phyloP scores from a whole-genome alignment of 2,888 invertebrate genomes.

The Rhagium mordax region DNA sequence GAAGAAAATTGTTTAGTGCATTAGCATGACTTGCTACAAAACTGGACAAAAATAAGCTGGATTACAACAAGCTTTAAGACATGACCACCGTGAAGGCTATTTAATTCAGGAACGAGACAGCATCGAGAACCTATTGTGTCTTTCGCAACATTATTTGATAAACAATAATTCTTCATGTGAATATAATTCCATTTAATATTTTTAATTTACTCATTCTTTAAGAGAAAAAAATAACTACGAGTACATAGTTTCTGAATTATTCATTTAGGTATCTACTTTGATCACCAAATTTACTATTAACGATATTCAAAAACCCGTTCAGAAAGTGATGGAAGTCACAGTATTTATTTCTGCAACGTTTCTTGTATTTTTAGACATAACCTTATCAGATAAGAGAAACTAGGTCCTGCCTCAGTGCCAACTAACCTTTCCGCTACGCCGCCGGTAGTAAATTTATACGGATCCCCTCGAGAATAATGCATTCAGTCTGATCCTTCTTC shows the following conservation, averaged over 20 bases:
- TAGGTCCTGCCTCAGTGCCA: not conserved
- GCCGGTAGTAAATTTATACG: not conserved
- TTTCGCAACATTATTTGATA: constrained; percentile 38
- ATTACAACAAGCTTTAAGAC: constrained; percentile 49
- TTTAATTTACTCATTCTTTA: no score
- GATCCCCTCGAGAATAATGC: not conserved
- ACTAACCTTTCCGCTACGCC: not conserved
- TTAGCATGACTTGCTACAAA: constrained; percentile 52
- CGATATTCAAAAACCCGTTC: no score
- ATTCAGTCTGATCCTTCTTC: not conserved
- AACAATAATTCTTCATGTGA: constrained; percentile 16
- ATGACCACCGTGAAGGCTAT: constrained; percentile 56
- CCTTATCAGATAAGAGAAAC: no score
- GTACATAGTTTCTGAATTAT: no score
- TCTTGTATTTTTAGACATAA: no score
- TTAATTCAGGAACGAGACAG: constrained; percentile 50
- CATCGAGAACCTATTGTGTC: constrained; percentile 44
- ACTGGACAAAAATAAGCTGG: constrained; percentile 49
- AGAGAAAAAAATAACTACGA: no score
- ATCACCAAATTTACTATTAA: no score
- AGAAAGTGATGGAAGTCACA: no score
- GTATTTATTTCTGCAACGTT: no score
- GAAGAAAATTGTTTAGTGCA: constrained; percentile 35
- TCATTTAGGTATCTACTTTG: no score
- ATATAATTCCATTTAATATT: no score